Base-by-base conservation (phyloP, 1,140 invertebrate genomes). In the Teleopsis dalmanni region DNA sequence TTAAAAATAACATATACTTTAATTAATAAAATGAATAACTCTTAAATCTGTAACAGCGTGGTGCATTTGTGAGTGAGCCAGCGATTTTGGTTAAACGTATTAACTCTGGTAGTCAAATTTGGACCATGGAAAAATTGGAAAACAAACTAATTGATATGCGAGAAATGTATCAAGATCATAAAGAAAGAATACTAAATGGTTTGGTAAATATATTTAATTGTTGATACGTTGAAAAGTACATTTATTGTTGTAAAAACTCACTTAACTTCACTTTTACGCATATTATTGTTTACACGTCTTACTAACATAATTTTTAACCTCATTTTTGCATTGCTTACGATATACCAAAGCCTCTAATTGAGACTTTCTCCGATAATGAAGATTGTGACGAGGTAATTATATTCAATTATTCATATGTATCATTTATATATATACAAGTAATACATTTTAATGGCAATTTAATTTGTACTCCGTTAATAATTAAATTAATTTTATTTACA, bases 121-220 rank as follows among this genome's bases (percentile, higher is more conserved):
- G 95, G 95, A 91, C 88, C 0, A 93, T 98, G 88, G 94, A 98
- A 72, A 98, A 98, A 75, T 75, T 98, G 55, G 94, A 98, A 75
- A 95, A 97, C 73, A 96, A 97, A 73, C 76, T 99, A 36, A 87
- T 98, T 52, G 95, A 98, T 70, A 98, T 98, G 95, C 76, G 95
- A 22, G 95, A 99, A 57, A 84, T 96, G 79, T 98, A 96, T 72
- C 88, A 94, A 62, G 94, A 98, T 43, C 79, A 85, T 65, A 87
- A 87, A 53, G 77, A 78, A 52, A 66, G 65, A 10, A 48, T 64
- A 19, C 41, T 71, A n/a, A 57, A 65, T 46, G 68, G 64, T 21
- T 50, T 70, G 65, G 68, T 71, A 65, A 55, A 62, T 51, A 10
- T 10, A 4, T 22, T 5, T 16, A 46, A n/a, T n/a, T n/a, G n/a